A percentile compares a stretch with the other conserved stretches of the same genome.
These are phyloP conservation scores for Castor canadensis DNA, from an alignment of 2,113 vertebrate species.

Conservation along the genomic window DNA sequence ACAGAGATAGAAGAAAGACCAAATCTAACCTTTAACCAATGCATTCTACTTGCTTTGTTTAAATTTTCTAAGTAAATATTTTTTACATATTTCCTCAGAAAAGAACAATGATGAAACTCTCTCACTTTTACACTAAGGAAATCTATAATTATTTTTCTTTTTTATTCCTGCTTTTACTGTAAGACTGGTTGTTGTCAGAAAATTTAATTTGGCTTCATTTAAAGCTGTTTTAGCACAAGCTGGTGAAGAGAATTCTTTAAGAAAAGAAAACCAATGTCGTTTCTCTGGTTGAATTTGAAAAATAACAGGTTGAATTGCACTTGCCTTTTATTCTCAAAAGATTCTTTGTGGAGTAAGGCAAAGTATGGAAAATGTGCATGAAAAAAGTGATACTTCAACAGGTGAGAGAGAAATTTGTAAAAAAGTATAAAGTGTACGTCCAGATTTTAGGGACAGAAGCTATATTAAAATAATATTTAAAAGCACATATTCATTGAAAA, in stretches of 20 bases:
- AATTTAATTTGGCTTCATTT: not conserved
- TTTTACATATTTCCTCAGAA: not conserved
- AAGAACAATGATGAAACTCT: not conserved
- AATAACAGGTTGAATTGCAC: conserved; percentile 1
- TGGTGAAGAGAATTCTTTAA: not conserved
- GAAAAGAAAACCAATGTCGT: conserved; percentile 30
- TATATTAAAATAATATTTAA: not conserved
- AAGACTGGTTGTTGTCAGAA: not conserved
- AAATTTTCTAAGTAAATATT: not conserved
- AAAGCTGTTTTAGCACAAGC: not conserved
- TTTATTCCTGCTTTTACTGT: not conserved
- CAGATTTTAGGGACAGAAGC: not conserved
- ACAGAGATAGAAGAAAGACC: not conserved
- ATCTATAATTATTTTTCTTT: not conserved
- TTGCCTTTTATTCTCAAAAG: not conserved
- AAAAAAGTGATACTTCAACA: not conserved
- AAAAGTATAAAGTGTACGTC: not conserved
- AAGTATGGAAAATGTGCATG: not conserved
- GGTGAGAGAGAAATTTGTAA: not conserved
- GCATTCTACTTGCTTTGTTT: not conserved
- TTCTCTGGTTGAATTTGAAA: not conserved
- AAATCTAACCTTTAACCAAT: not conserved
- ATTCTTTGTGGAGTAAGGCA: conserved; percentile 31
- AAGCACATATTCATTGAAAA: not conserved
- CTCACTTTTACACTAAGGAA: not conserved